Evolutionary conservation across 2,113 vertebrate genomes (phyloP).

Genomic region (Macrotis lagotis): DNA sequence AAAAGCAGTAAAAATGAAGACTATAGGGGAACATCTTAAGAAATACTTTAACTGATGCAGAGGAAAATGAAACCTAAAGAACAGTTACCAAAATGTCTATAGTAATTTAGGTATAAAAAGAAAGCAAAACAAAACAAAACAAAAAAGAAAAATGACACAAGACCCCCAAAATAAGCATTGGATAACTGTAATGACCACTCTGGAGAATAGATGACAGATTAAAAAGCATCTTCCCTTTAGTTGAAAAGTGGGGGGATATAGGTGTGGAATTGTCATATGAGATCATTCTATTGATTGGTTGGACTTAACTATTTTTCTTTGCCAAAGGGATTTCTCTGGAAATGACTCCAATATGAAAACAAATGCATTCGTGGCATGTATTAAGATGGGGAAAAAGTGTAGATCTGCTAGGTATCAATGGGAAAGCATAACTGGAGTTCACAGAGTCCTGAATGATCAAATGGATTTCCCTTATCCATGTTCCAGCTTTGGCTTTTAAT

Average conservation of each 20-base stretch:
- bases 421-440: constrained; percentile 34
- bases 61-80: not conserved
- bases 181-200: not conserved
- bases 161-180: not conserved
- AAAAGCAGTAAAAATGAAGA: not conserved
- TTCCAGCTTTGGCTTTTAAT: constrained; percentile 20
- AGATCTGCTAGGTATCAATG: not conserved
- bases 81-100: not conserved
- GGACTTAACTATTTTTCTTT: not conserved
- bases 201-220: not conserved
- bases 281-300: not conserved
- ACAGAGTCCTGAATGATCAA: constrained; percentile 53
- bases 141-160: too few species aligned
- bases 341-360: not conserved
- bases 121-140: too few species aligned
- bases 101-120: not conserved
- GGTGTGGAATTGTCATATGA: not conserved
- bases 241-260: not conserved
- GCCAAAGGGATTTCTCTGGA: not conserved
- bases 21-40: not conserved
- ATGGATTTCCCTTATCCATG: not conserved
- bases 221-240: not conserved
- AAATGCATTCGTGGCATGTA: not conserved
- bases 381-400: not conserved
- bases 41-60: not conserved